Base-by-base conservation (phyloP, 2,888 invertebrate species). In the Lycia hirtaria region DNA sequence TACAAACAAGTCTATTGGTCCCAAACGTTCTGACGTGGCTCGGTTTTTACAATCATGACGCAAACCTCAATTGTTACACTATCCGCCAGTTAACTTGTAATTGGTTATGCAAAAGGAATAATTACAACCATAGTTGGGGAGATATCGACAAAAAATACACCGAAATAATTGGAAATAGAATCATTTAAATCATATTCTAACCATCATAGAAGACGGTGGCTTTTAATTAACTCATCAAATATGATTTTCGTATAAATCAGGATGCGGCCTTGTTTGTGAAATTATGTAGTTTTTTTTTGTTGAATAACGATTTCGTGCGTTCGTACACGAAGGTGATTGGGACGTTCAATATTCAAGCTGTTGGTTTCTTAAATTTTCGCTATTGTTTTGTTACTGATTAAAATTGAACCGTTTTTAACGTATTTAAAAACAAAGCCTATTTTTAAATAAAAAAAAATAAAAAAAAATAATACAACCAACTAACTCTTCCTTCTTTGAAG, bases 81-180 rank as follows among this genome's bases (percentile, higher is more conserved):
- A 38, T 26, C 30, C 12, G 22, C 10, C 44, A 12, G 15, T 37
- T 38, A 38, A 6, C 28, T 38, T 32, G 43, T 48, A 55, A 55
- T 54, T 50, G 38, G 41, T 4, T 40, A 22, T 24, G 19, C 19
- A 40, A 24, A 40, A 45, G 17, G 38, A 30, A 49, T 60, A 72
- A 71, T 65, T 64, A 62, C 56, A 64, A 19, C 15, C 40, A 56
- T 9, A 38, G n/a, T 41, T 33, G 47, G 38, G 14, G 41, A 24
- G 24, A 15, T 15, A 41, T 15, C 4, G 40, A 1, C 14, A 41
- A 41, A 41, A 41, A 24, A 9, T 10, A n/a, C n/a, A n/a, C 6
- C 24, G 7, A 4, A 41, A 41, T 24, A 15, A 41, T 41, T 41
- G 41, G 24, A 26, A 26, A 14, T 14, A 1, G 9, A 40, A 22